A percentile compares a stretch with the other conserved stretches of the same genome.
phyloP scores from a whole-genome alignment of 2,888 invertebrate species.

The Drosophila meridiana region DNA sequence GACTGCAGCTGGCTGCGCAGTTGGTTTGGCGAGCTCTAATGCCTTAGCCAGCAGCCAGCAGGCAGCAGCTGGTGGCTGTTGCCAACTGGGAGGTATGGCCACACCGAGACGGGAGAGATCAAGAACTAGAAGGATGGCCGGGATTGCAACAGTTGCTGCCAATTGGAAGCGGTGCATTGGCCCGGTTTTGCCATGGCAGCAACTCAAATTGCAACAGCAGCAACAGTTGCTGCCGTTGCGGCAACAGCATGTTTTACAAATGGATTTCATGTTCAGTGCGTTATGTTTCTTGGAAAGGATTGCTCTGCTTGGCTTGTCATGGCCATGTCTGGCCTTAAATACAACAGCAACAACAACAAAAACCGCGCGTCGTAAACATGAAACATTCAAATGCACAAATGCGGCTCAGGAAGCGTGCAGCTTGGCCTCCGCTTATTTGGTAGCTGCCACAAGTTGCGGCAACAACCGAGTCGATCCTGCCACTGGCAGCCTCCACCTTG shows the following conservation, averaged over 20 bases:
- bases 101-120: slow-evolving; percentile 38
- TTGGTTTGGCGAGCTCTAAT: slow-evolving; percentile 37
- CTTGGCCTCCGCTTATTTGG: slow-evolving; percentile 52
- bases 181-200: slow-evolving; percentile 50
- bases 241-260: slow-evolving; percentile 73
- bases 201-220: slow-evolving; percentile 49
- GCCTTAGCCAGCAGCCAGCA: slow-evolving; percentile 14
- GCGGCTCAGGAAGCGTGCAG: slow-evolving; percentile 63
- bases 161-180: slow-evolving; percentile 51
- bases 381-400: slow-evolving; percentile 75
- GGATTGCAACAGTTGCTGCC: slow-evolving; percentile 18
- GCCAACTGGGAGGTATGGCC: slow-evolving; percentile 62
- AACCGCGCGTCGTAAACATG: slow-evolving; percentile 62
- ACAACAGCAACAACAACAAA: slow-evolving; percentile 47
- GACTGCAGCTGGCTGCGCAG: slow-evolving; percentile 65
- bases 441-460: slow-evolving; percentile 27
- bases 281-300: slow-evolving; percentile 81
- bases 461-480: slow-evolving; percentile 44
- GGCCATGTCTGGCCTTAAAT: slow-evolving; percentile 68
- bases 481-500: slow-evolving; percentile 15
- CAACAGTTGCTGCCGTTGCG: slow-evolving; percentile 10
- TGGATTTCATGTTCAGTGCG: slow-evolving; percentile 75
- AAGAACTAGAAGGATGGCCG: slow-evolving; percentile 50
- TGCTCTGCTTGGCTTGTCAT: slow-evolving; percentile 72
- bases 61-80: slow-evolving; percentile 10